phyloP scores from a whole-genome alignment of 2,888 invertebrate species.

The Crocallis elinguaria region DNA sequence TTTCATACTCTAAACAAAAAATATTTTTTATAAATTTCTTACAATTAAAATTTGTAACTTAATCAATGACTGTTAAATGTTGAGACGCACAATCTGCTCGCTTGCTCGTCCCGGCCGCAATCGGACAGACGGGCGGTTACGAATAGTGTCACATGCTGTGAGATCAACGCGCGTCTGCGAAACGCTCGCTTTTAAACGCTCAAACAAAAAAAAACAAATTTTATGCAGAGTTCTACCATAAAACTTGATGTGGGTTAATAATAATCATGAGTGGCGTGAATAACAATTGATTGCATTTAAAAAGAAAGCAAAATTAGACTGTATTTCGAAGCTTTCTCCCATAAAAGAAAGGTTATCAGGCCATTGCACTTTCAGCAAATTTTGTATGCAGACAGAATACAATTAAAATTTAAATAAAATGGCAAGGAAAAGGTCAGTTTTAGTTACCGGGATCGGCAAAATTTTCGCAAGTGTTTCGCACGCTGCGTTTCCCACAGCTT shows the following conservation, averaged over 20 bases:
- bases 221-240: slow-evolving; percentile 6
- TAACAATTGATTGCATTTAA: slow-evolving; percentile 42
- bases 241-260: slow-evolving; percentile 25
- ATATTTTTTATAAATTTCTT: no score
- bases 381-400: slow-evolving; percentile 25
- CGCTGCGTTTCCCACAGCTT: slow-evolving; percentile 65
- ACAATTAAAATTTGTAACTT: background rate
- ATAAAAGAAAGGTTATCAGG: slow-evolving; percentile 39
- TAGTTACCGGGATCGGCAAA: slow-evolving; percentile 18
- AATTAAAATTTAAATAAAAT: slow-evolving; percentile 26
- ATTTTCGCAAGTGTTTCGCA: slow-evolving; percentile 55
- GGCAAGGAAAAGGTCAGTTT: slow-evolving; percentile 26
- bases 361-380: slow-evolving; percentile 32
- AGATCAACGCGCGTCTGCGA: slow-evolving; percentile 60
- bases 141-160: slow-evolving; percentile 39
- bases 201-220: no score
- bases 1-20: background rate
- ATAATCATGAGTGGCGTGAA: slow-evolving; percentile 37
- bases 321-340: slow-evolving; percentile 38
- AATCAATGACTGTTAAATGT: background rate
- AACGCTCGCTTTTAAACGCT: slow-evolving; percentile 58
- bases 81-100: slow-evolving; percentile 16
- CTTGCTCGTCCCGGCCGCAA: slow-evolving; percentile 5
- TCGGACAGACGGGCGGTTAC: slow-evolving; percentile 11
- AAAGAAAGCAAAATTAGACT: slow-evolving; percentile 45